Evolutionary conservation across 2,113 vertebrate genomes (phyloP).

Genomic region (Hypanus sabinus): DNA sequence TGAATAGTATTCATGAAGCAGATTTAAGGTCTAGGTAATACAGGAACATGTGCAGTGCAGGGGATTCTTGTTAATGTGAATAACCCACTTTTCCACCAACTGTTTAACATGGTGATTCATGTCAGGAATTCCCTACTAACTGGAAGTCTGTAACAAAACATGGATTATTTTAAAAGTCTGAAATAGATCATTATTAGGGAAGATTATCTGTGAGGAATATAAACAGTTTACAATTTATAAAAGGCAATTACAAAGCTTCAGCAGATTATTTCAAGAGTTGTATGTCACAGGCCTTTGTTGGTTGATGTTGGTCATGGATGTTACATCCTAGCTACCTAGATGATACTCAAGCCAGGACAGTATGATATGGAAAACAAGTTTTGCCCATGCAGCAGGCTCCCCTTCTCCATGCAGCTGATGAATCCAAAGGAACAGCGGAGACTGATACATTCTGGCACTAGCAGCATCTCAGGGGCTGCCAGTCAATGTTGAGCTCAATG

Average conservation of each 20-base stretch:
- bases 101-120: background rate
- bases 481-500: too few relatives aligned
- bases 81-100: background rate
- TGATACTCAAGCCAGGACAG: too few relatives aligned
- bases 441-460: too few relatives aligned
- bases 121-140: background rate
- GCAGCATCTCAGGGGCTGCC: too few relatives aligned
- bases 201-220: background rate
- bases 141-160: background rate
- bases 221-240: background rate
- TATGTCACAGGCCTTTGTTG: background rate
- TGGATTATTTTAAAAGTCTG: background rate
- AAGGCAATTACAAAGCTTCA: too few relatives aligned
- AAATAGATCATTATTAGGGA: background rate
- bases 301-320: too few relatives aligned
- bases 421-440: too few relatives aligned
- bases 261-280: background rate
- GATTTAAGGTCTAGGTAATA: conserved; percentile 15
- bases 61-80: background rate
- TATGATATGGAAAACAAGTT: too few relatives aligned
- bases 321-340: too few relatives aligned
- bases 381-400: too few relatives aligned
- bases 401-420: too few relatives aligned
- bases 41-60: background rate
- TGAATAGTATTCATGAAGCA: background rate